Evolutionary conservation across 2,113 vertebrate species (phyloP).

Genomic region (Entelurus aequoreus): DNA sequence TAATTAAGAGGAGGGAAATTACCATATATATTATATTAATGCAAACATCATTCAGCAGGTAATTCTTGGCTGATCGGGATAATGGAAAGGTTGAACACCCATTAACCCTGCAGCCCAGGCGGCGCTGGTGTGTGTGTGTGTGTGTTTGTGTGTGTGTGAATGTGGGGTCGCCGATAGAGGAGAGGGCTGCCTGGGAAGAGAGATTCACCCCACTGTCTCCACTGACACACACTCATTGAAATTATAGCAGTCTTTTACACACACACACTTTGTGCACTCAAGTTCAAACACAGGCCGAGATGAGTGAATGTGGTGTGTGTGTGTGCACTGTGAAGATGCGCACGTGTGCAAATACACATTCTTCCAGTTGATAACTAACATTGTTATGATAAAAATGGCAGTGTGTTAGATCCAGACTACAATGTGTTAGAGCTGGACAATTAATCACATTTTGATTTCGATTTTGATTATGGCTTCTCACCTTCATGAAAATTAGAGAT

Average conservation of each 20-base stretch:
- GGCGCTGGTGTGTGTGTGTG: slow-evolving; percentile 83
- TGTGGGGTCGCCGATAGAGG: slow-evolving; percentile 43
- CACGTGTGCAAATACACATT: slow-evolving; percentile 11
- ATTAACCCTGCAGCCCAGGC: slow-evolving; percentile 99
- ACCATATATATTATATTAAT: slow-evolving; percentile 99
- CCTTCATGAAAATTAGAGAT: no score
- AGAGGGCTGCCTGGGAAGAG: slow-evolving; percentile 36
- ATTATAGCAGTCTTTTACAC: slow-evolving; percentile 48
- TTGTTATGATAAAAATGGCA: slow-evolving; percentile 92
- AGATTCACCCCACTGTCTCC: slow-evolving; percentile 53
- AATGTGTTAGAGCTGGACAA: slow-evolving; percentile 40
- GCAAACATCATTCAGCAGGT: slow-evolving; percentile 99
- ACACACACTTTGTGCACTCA: slow-evolving; percentile 34
- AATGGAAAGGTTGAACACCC: slow-evolving; percentile 99
- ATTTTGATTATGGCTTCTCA: no score
- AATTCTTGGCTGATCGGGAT: slow-evolving; percentile 99
- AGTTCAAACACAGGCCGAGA: slow-evolving; percentile 40
- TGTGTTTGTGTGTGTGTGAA: slow-evolving; percentile 29
- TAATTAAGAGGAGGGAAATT: slow-evolving; percentile 99
- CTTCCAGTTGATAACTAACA: slow-evolving; percentile 80
- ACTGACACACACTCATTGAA: slow-evolving; percentile 34
- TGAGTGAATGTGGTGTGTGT: slow-evolving; percentile 19
- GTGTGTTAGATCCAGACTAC: slow-evolving; percentile 87
- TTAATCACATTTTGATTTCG: no score
- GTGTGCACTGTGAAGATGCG: not conserved